These are phyloP conservation scores for Albula glossodonta DNA, from an alignment of 2,113 vertebrate genomes.

Conservation along the genomic window DNA sequence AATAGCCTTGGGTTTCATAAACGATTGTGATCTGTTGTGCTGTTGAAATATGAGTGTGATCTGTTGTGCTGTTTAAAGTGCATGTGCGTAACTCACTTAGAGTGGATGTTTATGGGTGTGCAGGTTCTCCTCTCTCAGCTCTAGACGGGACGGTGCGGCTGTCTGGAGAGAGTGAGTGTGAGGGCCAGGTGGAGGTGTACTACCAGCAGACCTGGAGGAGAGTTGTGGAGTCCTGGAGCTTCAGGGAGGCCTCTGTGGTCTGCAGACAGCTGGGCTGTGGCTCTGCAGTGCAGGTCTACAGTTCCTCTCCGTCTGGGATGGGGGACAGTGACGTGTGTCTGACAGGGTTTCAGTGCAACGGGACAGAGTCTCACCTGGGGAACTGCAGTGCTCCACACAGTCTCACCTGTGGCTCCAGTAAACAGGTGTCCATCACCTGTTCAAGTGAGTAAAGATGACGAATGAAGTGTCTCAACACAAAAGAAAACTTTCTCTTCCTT, in stretches of 20 bases:
- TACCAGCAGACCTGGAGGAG: slow-evolving; percentile 18
- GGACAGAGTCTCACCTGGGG: not conserved
- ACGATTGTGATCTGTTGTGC: too few relatives aligned
- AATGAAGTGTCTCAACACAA: too few relatives aligned
- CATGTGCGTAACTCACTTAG: too few relatives aligned
- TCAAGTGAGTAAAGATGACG: not conserved
- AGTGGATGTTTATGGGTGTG: not conserved
- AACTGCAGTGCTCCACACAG: not conserved
- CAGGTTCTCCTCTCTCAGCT: slow-evolving; percentile 12
- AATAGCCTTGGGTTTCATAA: too few relatives aligned
- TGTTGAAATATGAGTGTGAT: too few relatives aligned
- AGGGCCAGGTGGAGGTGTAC: slow-evolving; percentile 39
- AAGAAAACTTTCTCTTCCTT: too few relatives aligned
- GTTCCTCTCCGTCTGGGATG: slow-evolving; percentile 11
- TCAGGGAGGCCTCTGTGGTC: slow-evolving; percentile 5
- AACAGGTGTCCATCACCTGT: not conserved
- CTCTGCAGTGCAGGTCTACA: slow-evolving; percentile 5
- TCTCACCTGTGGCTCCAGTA: not conserved
- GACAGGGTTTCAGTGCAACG: not conserved
- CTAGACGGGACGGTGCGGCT: slow-evolving; percentile 21
- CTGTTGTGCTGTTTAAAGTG: not conserved
- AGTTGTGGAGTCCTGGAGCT: slow-evolving; percentile 17
- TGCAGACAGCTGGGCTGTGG: slow-evolving; percentile 8
- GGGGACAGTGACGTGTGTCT: slow-evolving; percentile 6
- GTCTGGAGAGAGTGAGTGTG: slow-evolving; percentile 33